Percentiles rank a stretch among this genome's conserved stretches.
phyloP scores from a whole-genome alignment of 2,888 invertebrate species.

The Sclerodermus sp. region DNA sequence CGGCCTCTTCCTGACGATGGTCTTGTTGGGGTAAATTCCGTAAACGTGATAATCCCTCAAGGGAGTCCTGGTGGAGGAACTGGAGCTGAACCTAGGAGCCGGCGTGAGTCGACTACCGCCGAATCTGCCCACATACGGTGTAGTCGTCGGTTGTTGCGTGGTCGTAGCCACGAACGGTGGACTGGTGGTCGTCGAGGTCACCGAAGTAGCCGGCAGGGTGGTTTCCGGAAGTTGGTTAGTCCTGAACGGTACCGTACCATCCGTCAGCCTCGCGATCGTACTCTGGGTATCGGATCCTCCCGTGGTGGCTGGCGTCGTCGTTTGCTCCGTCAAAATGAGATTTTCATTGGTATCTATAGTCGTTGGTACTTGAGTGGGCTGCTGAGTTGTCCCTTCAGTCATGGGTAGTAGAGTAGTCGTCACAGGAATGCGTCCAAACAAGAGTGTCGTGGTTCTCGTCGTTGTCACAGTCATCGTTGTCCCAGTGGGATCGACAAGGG shows the following conservation, averaged over 20 bases:
- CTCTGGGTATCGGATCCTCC: too few species aligned
- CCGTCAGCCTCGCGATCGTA: slow-evolving; percentile 3
- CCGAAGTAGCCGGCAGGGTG: slow-evolving; percentile 6
- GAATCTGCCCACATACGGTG: slow-evolving; percentile 42
- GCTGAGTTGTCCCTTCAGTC: slow-evolving; percentile 14
- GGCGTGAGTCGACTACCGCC: slow-evolving; percentile 43
- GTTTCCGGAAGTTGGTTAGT: slow-evolving; percentile 9
- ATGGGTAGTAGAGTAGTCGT: slow-evolving; percentile 1
- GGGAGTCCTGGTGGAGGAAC: slow-evolving; percentile 54
- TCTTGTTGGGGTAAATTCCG: slow-evolving; percentile 77
- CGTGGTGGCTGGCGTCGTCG: slow-evolving; percentile 19
- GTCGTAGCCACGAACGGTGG: slow-evolving; percentile 43
- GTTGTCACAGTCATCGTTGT: slow-evolving; percentile 16
- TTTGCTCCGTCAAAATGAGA: slow-evolving; percentile 18
- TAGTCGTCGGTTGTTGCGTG: slow-evolving; percentile 54
- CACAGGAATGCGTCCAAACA: slow-evolving; percentile 9
- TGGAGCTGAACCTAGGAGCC: slow-evolving; percentile 44
- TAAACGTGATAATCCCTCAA: slow-evolving; percentile 74
- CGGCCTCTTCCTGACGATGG: slow-evolving; percentile 75
- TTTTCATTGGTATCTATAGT: slow-evolving; percentile 20
- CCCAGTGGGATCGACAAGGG: too few species aligned
- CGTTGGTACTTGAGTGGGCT: neutral
- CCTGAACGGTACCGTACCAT: slow-evolving; percentile 4
- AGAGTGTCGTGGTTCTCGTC: slow-evolving; percentile 3
- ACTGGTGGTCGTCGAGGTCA: slow-evolving; percentile 14